Percentiles rank a stretch among this genome's conserved stretches.
These are phyloP conservation scores for Dipodomys ordii DNA, from an alignment of 2,113 vertebrate genomes.

Conservation along the genomic window DNA sequence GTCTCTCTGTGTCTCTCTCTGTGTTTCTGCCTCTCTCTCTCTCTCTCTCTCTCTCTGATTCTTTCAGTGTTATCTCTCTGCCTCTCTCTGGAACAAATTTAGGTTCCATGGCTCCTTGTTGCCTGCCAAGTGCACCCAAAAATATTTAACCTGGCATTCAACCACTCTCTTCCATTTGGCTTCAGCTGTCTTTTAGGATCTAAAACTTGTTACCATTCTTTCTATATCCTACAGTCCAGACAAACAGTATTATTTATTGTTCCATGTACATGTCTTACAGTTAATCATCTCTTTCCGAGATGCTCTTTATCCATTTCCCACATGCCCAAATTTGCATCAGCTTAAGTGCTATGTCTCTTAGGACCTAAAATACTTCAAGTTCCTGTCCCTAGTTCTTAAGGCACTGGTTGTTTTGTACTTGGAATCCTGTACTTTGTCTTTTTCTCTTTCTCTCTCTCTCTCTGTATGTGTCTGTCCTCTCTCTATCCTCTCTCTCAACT, in stretches of 20 bases:
- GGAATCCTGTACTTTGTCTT: conserved; percentile 35
- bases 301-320: conserved; percentile 28
- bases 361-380: conserved; percentile 44
- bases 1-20: no score
- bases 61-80: no score
- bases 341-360: conserved; percentile 34
- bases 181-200: neutral
- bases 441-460: neutral
- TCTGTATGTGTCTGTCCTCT: no score
- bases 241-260: conserved; percentile 52
- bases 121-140: neutral
- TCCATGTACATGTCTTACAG: neutral
- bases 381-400: conserved; percentile 34
- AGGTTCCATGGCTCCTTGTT: neutral
- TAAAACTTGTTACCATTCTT: conserved; percentile 7
- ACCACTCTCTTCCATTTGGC: conserved; percentile 3
- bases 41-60: no score
- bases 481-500: neutral
- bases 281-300: conserved; percentile 52
- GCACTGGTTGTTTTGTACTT: conserved; percentile 27
- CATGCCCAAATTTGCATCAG: conserved; percentile 34
- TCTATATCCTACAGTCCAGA: neutral
- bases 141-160: conserved; percentile 15
- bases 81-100: neutral
- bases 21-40: no score